Conservation (phyloP, 2,797 vertebrate genomes). For the Remorina albescens region DNA sequence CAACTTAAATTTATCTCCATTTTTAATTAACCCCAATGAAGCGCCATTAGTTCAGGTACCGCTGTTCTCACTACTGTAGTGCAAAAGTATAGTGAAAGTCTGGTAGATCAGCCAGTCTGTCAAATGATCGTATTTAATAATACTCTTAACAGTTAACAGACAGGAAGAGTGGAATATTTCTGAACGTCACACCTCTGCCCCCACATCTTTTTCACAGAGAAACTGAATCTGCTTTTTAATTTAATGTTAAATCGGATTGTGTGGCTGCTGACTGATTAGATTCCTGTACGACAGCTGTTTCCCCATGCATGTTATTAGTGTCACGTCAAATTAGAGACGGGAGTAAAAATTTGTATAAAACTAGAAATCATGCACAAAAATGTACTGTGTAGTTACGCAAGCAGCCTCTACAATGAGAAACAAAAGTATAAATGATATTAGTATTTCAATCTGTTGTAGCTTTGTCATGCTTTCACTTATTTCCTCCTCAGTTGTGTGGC, state of each 20-base stretch:
- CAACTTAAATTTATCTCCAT: too few species aligned
- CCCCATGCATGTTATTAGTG: conserved; percentile 8
- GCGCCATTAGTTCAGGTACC: not conserved
- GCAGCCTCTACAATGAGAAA: conserved; percentile 27
- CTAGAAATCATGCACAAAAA: conserved; percentile 7
- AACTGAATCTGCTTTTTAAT: conserved; percentile 13
- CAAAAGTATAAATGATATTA: conserved; percentile 28
- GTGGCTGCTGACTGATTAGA: not conserved
- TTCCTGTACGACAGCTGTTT: conserved; percentile 22
- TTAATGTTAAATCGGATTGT: conserved; percentile 8
- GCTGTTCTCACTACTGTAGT: too few species aligned
- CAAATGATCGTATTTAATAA: conserved; percentile 11
- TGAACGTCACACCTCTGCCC: conserved; percentile 56
- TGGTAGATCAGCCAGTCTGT: not conserved
- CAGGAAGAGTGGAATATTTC: conserved; percentile 46
- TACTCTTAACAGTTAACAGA: conserved; percentile 41
- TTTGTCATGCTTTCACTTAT: conserved; percentile 74
- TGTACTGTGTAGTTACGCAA: conserved; percentile 8
- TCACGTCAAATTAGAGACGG: not conserved
- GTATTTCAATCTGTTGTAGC: conserved; percentile 50
- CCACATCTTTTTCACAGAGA: conserved; percentile 32
- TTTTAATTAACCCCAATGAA: too few species aligned
- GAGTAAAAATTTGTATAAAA: not conserved
- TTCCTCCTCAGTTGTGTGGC: conserved; percentile 57
- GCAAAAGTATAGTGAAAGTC: too few species aligned